These are phyloP conservation scores for Papilio polytes DNA, from an alignment of 1,140 invertebrate genomes.

Conservation along the genomic window DNA sequence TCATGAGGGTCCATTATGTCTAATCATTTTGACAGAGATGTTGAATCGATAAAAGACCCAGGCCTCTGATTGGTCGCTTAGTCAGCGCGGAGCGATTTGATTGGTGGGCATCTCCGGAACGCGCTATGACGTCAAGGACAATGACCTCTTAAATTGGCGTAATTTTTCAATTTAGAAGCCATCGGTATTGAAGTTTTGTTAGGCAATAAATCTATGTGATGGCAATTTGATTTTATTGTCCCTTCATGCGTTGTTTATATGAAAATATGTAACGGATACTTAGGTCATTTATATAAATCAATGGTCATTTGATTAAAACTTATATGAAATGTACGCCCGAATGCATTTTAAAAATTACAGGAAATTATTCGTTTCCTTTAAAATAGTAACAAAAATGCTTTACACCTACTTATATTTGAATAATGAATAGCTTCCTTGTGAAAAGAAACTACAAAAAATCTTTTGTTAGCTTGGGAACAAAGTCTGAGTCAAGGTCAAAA, in stretches of 20 bases:
- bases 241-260: constrained; percentile 15
- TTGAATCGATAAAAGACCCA: constrained; percentile 63
- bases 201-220: constrained; percentile 47
- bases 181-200: constrained; percentile 57
- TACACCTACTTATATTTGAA: background rate
- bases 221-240: constrained; percentile 29
- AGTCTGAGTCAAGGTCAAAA: background rate
- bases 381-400: no score
- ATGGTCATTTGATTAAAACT: background rate
- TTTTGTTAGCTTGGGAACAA: background rate
- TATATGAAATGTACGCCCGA: no score
- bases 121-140: constrained; percentile 65
- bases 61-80: constrained; percentile 52
- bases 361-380: no score
- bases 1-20: constrained; percentile 29
- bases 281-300: background rate
- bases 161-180: constrained; percentile 75
- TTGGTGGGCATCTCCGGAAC: constrained; percentile 51
- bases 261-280: background rate
- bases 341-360: no score
- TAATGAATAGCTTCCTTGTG: background rate
- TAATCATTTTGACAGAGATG: constrained; percentile 39
- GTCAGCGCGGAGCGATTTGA: constrained; percentile 53
- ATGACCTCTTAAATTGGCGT: constrained; percentile 68
- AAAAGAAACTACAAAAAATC: background rate